Evolutionary conservation across 2,797 vertebrate genomes (phyloP).

Genomic region (Sebastes trivittatus): DNA sequence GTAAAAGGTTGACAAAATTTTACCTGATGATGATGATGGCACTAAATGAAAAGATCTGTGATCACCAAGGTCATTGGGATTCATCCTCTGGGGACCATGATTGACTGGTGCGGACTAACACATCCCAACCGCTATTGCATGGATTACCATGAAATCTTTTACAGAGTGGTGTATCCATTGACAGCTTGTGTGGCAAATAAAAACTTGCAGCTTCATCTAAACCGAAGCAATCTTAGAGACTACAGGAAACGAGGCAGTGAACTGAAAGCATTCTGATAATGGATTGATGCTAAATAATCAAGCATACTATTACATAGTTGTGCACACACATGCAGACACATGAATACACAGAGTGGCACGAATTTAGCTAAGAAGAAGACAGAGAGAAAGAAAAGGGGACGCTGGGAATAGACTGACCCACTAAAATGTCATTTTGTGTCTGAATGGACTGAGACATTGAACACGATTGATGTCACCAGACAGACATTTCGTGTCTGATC

Average conservation of each 20-base stretch:
- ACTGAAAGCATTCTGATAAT: conserved; percentile 54
- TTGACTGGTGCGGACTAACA: not conserved
- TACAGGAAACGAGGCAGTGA: conserved; percentile 17
- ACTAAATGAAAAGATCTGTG: not conserved
- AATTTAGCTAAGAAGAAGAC: not conserved
- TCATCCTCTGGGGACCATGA: not conserved
- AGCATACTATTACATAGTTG: not conserved
- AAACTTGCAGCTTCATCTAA: not conserved
- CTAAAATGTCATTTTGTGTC: conserved; percentile 36
- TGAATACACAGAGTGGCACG: not conserved
- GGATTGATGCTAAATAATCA: conserved; percentile 27
- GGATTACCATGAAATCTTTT: not conserved
- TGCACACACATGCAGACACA: not conserved
- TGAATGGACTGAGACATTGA: conserved; percentile 38
- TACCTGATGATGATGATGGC: not conserved
- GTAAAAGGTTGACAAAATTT: not conserved
- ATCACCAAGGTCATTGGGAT: not conserved
- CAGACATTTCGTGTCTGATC: conserved; percentile 42
- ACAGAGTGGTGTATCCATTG: not conserved
- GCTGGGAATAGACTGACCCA: conserved; percentile 19
- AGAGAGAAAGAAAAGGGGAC: not conserved
- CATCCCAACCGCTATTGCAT: not conserved
- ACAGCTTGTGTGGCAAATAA: not conserved
- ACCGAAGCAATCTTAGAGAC: conserved; percentile 32
- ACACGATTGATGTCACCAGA: conserved; percentile 37